Evolutionary conservation across 1,140 invertebrate species (phyloP), one percentile per base, ranked within the genome.

Genomic region (Drosophila grimshawi): DNA sequence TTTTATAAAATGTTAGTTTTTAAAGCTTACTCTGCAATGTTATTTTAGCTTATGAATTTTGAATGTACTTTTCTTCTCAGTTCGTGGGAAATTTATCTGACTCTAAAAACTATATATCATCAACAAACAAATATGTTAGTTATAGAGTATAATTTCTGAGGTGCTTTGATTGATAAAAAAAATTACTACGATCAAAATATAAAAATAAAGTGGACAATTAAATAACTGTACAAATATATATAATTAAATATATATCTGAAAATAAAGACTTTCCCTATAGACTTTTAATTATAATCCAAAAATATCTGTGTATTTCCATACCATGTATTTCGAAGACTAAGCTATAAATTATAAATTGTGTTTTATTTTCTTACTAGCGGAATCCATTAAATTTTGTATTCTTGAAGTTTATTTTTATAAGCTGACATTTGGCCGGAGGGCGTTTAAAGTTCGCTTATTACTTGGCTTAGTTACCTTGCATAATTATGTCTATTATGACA

Each of bases 401-500:
- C 8, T 52, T 29, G 51, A 53, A 65, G 32, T 51, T 11, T 46
- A 51, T 45, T 53, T 68, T 57, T 41, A 35, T 68, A 51, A 76
- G 61, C 51, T 62, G 57, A 41, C 60, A 73, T 77, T 63, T 60
- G 49, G 45, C 71, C 59, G 11, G 2, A 3, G 66, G 76, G 41
- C 30, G 3, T 5, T 19, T 7, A 2, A 68, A 66, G 32, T 59
- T 49, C 52, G 61, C 57, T 79, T 88, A 74, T 79, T 86, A 82
- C 81, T 86, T 69, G 68, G 76, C 77, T 76, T 81, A 59, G 71
- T 55, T 70, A 76, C 76, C 78, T 76, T 69, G 70, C 66, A 67
- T 70, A 75, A 64, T 75, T 76, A 70, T 88, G 76, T 70, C 49
- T 68, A 75, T 76, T 78, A 59, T 72, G 76, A 79, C 76, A 77